phyloP scores from a whole-genome alignment of 2,797 vertebrate genomes.

The Sternotherus odoratus region DNA sequence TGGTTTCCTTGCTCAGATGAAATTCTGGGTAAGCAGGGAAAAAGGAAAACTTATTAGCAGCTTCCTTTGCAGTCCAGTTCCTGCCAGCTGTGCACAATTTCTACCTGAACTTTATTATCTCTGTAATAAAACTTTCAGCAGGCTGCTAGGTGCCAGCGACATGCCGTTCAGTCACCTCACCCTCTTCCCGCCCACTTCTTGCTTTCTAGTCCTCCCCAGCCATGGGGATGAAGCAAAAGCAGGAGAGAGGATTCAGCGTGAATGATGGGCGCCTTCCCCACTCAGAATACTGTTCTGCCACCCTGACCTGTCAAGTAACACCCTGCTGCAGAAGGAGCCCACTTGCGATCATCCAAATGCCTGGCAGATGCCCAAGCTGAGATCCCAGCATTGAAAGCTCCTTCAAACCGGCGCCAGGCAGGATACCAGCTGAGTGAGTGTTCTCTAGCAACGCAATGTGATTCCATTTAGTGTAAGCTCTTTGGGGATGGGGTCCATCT shows the following conservation, averaged over 20 bases:
- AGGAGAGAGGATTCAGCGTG: no score
- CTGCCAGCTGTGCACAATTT: neutral
- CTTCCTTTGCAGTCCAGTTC: neutral
- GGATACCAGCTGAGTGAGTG: rapidly evolving
- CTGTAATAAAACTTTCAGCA: conserved; percentile 7
- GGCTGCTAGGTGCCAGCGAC: neutral
- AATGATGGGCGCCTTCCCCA: neutral
- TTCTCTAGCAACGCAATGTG: neutral
- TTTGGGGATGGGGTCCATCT: neutral
- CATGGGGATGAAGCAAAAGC: neutral
- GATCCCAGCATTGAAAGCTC: neutral
- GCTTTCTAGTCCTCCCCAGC: neutral
- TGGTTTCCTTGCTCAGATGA: neutral
- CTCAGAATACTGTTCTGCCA: no score
- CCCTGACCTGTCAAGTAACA: neutral
- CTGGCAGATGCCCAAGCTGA: neutral
- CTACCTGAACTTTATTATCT: neutral
- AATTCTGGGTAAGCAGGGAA: neutral
- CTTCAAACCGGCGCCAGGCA: no score
- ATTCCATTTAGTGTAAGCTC: neutral
- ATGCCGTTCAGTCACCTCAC: neutral
- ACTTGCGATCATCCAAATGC: neutral
- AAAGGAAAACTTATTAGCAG: neutral
- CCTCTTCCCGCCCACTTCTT: no score
- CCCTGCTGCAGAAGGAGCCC: neutral